Conservation (phyloP, 2,888 invertebrate species). For the Melanophora roralis region DNA sequence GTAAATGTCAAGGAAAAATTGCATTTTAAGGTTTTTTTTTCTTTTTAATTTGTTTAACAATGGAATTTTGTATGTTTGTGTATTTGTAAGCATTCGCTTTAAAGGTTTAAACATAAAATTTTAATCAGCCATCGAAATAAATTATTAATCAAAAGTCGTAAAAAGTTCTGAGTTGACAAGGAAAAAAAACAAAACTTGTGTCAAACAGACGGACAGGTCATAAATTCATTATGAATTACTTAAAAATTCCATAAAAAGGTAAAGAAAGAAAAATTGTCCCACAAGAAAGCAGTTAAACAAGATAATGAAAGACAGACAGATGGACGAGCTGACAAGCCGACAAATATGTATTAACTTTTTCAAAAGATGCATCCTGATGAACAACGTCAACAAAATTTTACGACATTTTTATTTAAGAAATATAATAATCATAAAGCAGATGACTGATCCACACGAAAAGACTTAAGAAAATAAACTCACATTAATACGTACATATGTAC, state of each 20-base stretch:
- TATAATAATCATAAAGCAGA: slow-evolving; percentile 73
- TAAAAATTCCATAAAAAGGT: neutral
- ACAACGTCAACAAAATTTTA: slow-evolving; percentile 72
- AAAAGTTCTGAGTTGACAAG: slow-evolving; percentile 54
- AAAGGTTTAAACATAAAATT: slow-evolving; percentile 61
- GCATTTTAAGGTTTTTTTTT: slow-evolving; percentile 17
- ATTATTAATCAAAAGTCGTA: slow-evolving; percentile 66
- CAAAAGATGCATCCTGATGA: slow-evolving; percentile 70
- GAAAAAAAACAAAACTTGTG: slow-evolving; percentile 28
- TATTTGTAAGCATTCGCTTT: slow-evolving; percentile 40
- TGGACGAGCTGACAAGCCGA: neutral
- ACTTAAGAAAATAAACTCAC: too few relatives aligned
- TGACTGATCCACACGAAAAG: slow-evolving; percentile 67
- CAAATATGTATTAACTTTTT: slow-evolving; percentile 7
- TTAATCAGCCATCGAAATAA: slow-evolving; percentile 65
- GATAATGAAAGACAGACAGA: slow-evolving; percentile 11
- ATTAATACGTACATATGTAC: too few relatives aligned
- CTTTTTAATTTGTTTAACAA: slow-evolving; percentile 41
- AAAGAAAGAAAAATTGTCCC: neutral
- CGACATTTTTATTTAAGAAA: slow-evolving; percentile 72
- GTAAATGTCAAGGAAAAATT: slow-evolving; percentile 25
- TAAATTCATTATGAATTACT: slow-evolving; percentile 39
- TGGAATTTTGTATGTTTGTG: slow-evolving; percentile 25
- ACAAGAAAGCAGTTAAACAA: slow-evolving; percentile 47
- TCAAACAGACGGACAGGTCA: slow-evolving; percentile 3